Conservation (phyloP, 2,888 invertebrate genomes). For the Cremastinae sp. region DNA sequence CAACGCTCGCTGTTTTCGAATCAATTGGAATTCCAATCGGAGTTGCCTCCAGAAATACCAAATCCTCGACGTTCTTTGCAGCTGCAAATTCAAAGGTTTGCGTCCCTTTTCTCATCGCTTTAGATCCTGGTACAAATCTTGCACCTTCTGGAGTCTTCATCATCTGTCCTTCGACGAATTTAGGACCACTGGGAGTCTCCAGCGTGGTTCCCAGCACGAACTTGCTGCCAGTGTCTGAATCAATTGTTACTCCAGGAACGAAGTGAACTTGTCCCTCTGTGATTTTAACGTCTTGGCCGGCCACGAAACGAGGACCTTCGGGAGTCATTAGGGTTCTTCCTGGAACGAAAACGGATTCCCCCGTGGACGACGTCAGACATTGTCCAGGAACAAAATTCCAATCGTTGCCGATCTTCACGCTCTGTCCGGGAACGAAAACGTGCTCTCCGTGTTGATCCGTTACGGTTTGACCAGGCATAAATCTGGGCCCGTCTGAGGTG, state of each 20-base stretch:
- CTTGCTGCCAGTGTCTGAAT: slow-evolving; percentile 79
- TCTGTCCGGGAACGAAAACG: slow-evolving; percentile 85
- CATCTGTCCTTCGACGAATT: slow-evolving; percentile 86
- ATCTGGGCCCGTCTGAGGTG: slow-evolving; percentile 80
- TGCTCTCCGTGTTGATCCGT: slow-evolving; percentile 83
- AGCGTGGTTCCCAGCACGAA: slow-evolving; percentile 85
- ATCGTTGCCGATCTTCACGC: slow-evolving; percentile 81
- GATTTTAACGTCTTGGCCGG: slow-evolving; percentile 83
- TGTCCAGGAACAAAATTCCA: slow-evolving; percentile 87
- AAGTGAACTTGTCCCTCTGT: slow-evolving; percentile 82
- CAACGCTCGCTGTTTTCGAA: slow-evolving; percentile 80
- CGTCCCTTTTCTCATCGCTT: slow-evolving; percentile 74
- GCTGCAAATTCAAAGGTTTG: slow-evolving; percentile 83
- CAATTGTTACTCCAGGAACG: slow-evolving; percentile 83
- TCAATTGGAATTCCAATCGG: slow-evolving; percentile 83
- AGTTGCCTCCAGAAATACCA: slow-evolving; percentile 82
- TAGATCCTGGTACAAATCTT: slow-evolving; percentile 85
- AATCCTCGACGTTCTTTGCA: slow-evolving; percentile 83
- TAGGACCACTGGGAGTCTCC: slow-evolving; percentile 84
- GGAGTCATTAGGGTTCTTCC: slow-evolving; percentile 85
- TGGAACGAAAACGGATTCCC: slow-evolving; percentile 83
- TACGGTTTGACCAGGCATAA: slow-evolving; percentile 85
- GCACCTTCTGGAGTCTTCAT: slow-evolving; percentile 83
- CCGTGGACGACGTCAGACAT: slow-evolving; percentile 82
- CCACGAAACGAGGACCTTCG: slow-evolving; percentile 84